phyloP scores from a whole-genome alignment of 2,888 invertebrate genomes.

The Tetanocera ferruginea region DNA sequence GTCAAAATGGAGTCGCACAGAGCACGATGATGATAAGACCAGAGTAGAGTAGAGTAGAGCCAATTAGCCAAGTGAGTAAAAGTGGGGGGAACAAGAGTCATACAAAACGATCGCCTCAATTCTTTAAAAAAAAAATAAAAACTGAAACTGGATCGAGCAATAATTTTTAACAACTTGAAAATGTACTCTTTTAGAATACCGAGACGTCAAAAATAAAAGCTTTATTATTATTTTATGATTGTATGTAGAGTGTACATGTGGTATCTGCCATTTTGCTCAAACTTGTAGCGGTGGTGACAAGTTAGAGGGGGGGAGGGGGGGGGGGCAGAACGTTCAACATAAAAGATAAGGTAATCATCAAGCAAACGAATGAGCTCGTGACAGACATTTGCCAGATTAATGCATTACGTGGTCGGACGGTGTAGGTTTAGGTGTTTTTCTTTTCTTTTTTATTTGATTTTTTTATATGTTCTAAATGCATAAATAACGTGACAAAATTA shows the following conservation, averaged over 20 bases:
- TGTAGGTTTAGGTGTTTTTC: not conserved
- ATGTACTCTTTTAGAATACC: no score
- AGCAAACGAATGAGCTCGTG: conserved; percentile 4
- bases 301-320: not conserved
- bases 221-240: no score
- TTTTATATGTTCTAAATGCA: not conserved
- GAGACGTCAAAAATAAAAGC: no score
- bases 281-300: not conserved
- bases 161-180: no score
- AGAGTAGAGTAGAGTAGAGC: not conserved
- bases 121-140: no score
- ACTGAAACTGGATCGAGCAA: no score
- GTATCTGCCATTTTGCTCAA: no score
- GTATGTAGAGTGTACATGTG: no score
- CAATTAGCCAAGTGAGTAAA: not conserved
- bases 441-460: not conserved
- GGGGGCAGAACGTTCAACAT: not conserved
- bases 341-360: not conserved
- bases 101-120: not conserved
- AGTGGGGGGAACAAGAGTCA: not conserved
- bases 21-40: not conserved
- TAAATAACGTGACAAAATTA: no score
- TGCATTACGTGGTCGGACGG: not conserved
- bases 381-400: not conserved
- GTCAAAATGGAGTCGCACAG: conserved; percentile 4